Evolutionary conservation across 53 echinoderm and acorn worm genomes (phyloP).

Genomic region (Pentamera pediparva): DNA sequence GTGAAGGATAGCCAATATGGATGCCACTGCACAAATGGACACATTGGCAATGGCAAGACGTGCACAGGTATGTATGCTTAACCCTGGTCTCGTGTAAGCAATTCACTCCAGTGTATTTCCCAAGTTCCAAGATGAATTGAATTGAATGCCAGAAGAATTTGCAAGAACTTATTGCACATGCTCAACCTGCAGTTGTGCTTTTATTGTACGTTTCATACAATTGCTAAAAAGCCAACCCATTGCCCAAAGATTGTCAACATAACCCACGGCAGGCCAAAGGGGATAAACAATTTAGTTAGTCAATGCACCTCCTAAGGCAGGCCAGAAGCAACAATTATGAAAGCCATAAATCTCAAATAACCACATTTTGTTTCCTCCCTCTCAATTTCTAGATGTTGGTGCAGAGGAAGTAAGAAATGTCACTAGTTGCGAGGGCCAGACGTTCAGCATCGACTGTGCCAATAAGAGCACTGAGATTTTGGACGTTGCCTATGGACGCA

Average conservation of each 20-base stretch:
- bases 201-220: too few relatives aligned
- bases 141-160: too few relatives aligned
- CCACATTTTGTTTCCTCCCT: neutral
- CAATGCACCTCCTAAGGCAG: too few relatives aligned
- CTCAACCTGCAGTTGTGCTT: too few relatives aligned
- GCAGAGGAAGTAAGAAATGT: neutral
- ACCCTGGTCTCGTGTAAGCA: neutral
- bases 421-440: constrained; percentile 10
- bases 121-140: too few relatives aligned
- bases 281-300: too few relatives aligned
- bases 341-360: neutral
- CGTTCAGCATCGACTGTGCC: constrained; percentile 4
- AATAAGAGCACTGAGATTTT: neutral
- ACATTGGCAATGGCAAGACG: constrained; percentile 31
- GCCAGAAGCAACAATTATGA: neutral
- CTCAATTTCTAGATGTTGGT: neutral
- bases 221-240: too few relatives aligned
- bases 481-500: constrained; percentile 8
- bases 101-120: neutral
- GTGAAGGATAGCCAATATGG: constrained; percentile 26
- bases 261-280: too few relatives aligned
- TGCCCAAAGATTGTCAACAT: too few relatives aligned
- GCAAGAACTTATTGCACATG: too few relatives aligned
- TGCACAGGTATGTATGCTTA: constrained; percentile 28
- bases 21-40: constrained; percentile 44